Conservation (phyloP, 2,113 vertebrate species). For the Tychaedon coryphoeus region DNA sequence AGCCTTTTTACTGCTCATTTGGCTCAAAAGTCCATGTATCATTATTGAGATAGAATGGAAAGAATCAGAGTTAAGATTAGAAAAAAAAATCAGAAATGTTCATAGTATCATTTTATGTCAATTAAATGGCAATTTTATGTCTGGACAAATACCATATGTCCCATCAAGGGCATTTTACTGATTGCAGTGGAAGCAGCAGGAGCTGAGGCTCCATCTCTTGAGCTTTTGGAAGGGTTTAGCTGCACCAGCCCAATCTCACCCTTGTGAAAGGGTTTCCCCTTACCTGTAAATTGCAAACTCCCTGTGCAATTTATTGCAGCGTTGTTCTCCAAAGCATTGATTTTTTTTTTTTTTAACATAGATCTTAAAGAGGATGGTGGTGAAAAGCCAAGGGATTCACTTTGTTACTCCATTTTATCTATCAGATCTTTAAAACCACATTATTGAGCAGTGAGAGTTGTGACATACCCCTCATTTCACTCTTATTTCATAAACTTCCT, state of each 20-base stretch:
- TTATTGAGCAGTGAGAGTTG: neutral
- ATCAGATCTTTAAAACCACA: rapidly evolving
- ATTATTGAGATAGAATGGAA: neutral
- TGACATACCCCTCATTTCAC: no score
- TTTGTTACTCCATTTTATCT: neutral
- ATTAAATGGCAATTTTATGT: neutral
- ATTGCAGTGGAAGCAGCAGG: neutral
- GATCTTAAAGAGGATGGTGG: neutral
- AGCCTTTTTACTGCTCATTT: neutral
- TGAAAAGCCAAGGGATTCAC: neutral
- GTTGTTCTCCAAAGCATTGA: rapidly evolving
- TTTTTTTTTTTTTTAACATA: neutral
- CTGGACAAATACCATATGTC: neutral
- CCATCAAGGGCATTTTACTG: rapidly evolving
- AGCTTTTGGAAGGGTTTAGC: neutral
- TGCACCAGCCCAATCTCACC: neutral
- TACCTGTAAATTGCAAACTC: neutral
- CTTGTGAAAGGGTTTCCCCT: neutral
- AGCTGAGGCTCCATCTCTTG: neutral
- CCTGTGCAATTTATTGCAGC: neutral
- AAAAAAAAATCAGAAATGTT: neutral
- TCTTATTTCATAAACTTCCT: neutral
- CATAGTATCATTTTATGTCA: neutral
- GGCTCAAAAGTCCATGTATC: neutral
- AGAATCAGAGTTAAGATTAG: neutral